Evolutionary conservation across 2,797 vertebrate species (phyloP).

Genomic region (Tapera naevia): DNA sequence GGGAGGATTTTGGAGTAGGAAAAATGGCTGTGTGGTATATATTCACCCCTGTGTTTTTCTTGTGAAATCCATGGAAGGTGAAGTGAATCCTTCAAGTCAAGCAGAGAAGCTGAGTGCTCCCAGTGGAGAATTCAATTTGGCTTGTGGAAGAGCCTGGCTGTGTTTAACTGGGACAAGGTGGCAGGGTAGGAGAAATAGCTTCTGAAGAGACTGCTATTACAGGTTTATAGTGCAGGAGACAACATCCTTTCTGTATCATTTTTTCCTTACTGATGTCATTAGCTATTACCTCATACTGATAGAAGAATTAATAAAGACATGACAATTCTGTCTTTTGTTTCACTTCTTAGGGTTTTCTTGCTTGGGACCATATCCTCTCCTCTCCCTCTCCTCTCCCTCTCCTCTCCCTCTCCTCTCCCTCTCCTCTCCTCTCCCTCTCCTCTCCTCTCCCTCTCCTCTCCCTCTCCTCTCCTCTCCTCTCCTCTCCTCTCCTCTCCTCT

Average conservation of each 20-base stretch:
- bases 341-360: neutral
- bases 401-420: too few species aligned
- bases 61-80: neutral
- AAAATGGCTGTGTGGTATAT: fast-evolving
- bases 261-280: neutral
- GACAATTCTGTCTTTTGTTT: neutral
- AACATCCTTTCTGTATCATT: neutral
- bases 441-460: too few species aligned
- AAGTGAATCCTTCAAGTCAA: neutral
- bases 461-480: too few species aligned
- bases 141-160: neutral
- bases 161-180: neutral
- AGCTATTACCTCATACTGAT: neutral
- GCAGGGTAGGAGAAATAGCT: neutral
- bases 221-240: neutral
- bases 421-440: too few species aligned
- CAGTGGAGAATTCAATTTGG: neutral
- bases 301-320: neutral
- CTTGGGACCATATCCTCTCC: neutral
- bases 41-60: neutral
- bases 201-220: neutral
- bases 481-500: too few species aligned
- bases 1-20: neutral
- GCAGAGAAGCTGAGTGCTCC: neutral
- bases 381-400: too few species aligned